A percentile compares a stretch with the other conserved stretches of the same genome.
Evolutionary conservation across 2,113 vertebrate genomes (phyloP).

Genomic region (Plestiodon gilberti): DNA sequence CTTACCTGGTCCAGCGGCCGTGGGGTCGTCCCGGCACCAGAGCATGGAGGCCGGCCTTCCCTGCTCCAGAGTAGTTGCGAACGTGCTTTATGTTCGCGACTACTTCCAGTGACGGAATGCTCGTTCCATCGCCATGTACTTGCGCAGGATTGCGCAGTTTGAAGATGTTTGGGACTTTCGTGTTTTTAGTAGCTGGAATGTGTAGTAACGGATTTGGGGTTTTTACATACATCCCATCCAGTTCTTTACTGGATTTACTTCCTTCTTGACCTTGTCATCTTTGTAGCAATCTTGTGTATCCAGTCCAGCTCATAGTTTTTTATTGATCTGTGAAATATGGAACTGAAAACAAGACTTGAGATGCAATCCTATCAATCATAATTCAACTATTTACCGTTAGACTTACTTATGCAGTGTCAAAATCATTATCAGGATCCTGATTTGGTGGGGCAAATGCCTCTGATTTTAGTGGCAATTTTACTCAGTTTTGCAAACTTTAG

Average conservation of each 20-base stretch:
- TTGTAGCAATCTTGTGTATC: not conserved
- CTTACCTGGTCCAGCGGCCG: too few species aligned
- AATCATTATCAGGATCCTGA: constrained; percentile 10
- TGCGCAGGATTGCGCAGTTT: too few species aligned
- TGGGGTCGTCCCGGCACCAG: too few species aligned
- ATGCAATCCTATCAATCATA: not conserved
- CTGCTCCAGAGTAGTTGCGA: too few species aligned
- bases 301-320: not conserved
- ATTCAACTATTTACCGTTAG: not conserved
- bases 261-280: not conserved
- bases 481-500: not conserved
- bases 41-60: too few species aligned
- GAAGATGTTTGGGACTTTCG: too few species aligned
- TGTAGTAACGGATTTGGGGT: too few species aligned
- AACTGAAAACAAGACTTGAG: not conserved
- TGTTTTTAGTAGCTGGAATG: too few species aligned
- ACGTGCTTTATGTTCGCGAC: too few species aligned
- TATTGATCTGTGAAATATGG: not conserved
- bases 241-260: not conserved
- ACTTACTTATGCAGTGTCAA: not conserved
- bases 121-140: too few species aligned
- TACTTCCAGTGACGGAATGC: too few species aligned
- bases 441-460: not conserved
- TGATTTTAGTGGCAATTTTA: not conserved
- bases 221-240: not conserved